Base-by-base conservation (phyloP, 2,113 vertebrate genomes). In the Semicossyphus pulcher region DNA sequence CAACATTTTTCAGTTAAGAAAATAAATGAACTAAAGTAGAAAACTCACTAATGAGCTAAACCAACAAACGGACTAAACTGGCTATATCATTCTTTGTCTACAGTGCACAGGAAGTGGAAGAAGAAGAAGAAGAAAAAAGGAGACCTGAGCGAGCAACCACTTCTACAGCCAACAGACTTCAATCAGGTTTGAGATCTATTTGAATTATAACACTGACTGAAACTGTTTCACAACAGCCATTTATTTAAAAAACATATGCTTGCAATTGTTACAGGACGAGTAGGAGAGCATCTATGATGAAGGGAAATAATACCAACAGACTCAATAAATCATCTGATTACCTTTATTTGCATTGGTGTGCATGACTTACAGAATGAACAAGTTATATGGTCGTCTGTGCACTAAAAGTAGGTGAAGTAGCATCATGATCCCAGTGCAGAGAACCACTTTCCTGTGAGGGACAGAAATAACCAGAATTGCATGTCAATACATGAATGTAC, bases 341-440 rank as follows among this genome's bases (percentile, higher is more conserved):
- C 18, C 4, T n/a, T 60, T 63, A 77, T 77, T 76, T 36, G 5
- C 15, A 12, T 26, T 44, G 7, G 7, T 62, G 4, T 31, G 10
- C 10, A 28, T n/a, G 0, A 25, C 6, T 32, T 3, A 12, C 6
- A 4, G n/a, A 20, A 16, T 21, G 3, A 49, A 23, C 1, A 34
- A 8, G 11, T n/a, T 20, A 20, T 32, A 4, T 42, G 25, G 1
- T 8, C 4, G 23, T 11, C 7, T 49, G 21, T 36, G 10, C 12
- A 11, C 12, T 36, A 1, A 36, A 1, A 36, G 31, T 32, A 7
- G 10, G 16, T 16, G 18, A 5, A 41, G 39, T 41, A 41, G 5
- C 15, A 5, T 7, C 39, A 42, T 18, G 39, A 42, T 29, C 6
- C 12, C 16, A 20, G 2, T 41, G n/a, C 41, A 15, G n/a, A 56